Percentiles rank a stretch among this genome's conserved stretches.
phyloP scores from a whole-genome alignment of 2,888 invertebrate genomes.

The Lepidocyrtinus sp. region DNA sequence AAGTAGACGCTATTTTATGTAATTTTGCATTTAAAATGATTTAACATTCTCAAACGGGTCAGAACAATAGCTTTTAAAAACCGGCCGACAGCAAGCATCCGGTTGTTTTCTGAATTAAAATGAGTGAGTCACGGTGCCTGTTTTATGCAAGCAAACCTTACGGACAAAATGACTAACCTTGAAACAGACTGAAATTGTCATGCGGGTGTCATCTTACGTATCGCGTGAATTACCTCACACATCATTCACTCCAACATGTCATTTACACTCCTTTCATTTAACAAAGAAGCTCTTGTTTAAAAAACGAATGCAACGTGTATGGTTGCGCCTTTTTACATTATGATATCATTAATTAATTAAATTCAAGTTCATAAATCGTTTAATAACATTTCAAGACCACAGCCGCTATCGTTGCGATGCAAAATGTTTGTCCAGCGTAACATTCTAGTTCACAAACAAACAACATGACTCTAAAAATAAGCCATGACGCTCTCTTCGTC shows the following conservation, averaged over 20 bases:
- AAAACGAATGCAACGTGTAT: not conserved
- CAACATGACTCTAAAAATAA: not conserved
- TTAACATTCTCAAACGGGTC: not conserved
- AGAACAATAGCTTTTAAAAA: not conserved
- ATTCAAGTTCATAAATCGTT: not conserved
- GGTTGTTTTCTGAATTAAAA: not conserved
- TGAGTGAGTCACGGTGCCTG: not conserved
- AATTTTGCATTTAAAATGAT: not conserved
- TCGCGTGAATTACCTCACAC: not conserved
- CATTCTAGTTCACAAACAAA: not conserved
- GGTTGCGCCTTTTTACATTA: not conserved
- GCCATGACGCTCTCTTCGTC: too few species aligned
- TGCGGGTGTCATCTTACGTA: not conserved
- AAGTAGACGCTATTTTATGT: too few species aligned
- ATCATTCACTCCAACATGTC: not conserved
- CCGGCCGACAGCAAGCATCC: not conserved
- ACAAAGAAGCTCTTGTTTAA: not conserved
- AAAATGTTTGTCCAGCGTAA: too few species aligned
- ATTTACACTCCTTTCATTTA: too few species aligned
- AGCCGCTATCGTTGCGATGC: not conserved
- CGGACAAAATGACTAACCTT: not conserved
- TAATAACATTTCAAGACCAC: not conserved
- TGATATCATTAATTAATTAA: not conserved
- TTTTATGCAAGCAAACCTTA: not conserved
- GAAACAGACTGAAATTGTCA: not conserved